These are phyloP conservation scores for Andrena chrysosceles DNA, from an alignment of 2,888 invertebrate species.

Conservation along the genomic window DNA sequence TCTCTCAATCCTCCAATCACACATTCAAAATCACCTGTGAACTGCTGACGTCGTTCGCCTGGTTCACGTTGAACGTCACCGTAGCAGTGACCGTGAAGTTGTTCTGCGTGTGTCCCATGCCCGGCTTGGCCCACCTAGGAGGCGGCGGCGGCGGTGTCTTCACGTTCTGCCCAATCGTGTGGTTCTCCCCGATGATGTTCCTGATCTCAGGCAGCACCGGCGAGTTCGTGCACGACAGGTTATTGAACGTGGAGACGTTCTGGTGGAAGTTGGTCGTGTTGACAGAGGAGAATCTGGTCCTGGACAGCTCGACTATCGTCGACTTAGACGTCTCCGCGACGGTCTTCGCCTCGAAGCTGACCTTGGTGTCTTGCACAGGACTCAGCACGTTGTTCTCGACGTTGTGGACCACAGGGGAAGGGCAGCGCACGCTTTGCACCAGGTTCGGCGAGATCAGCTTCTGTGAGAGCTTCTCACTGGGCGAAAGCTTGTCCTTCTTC, in stretches of 20 bases:
- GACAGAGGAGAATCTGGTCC: slow-evolving; percentile 77
- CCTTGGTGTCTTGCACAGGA: slow-evolving; percentile 73
- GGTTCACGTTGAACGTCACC: slow-evolving; percentile 92
- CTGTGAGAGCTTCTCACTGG: slow-evolving; percentile 80
- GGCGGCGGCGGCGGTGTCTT: slow-evolving; percentile 93
- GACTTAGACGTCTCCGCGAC: slow-evolving; percentile 62
- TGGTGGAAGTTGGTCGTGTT: slow-evolving; percentile 80
- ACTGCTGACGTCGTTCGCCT: slow-evolving; percentile 60
- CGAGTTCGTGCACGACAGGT: slow-evolving; percentile 76
- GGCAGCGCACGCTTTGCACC: slow-evolving; percentile 82
- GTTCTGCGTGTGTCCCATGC: slow-evolving; percentile 86
- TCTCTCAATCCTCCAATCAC: background rate
- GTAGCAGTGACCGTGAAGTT: slow-evolving; percentile 95
- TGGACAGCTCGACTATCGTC: slow-evolving; percentile 73
- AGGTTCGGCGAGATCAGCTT: slow-evolving; percentile 82
- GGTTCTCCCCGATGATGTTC: slow-evolving; percentile 72
- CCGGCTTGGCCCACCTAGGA: slow-evolving; percentile 94
- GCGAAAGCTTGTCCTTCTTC: slow-evolving; percentile 77
- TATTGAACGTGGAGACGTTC: slow-evolving; percentile 78
- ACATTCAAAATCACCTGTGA: slow-evolving; percentile 58
- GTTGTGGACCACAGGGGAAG: slow-evolving; percentile 83
- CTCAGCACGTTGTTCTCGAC: slow-evolving; percentile 82
- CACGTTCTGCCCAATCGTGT: slow-evolving; percentile 72
- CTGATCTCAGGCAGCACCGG: slow-evolving; percentile 75
- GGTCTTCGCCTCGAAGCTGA: slow-evolving; percentile 66